Base-by-base conservation (phyloP, 2,888 invertebrate genomes). In the Melieria crassipennis region DNA sequence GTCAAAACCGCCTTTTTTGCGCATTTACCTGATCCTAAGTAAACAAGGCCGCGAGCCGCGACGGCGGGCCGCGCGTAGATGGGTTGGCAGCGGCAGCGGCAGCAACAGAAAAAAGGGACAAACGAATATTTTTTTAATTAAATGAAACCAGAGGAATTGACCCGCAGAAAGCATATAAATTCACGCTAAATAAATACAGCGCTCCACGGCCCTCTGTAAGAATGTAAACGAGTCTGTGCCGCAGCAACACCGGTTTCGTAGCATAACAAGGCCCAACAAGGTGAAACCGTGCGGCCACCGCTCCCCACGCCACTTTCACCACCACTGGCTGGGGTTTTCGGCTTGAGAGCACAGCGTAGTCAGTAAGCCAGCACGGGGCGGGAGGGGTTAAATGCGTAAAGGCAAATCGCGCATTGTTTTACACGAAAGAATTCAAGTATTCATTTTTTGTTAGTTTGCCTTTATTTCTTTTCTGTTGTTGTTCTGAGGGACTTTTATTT, bases 121-220 rank as follows among this genome's bases (percentile, higher is more conserved):
- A 73, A 75, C 74, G 75, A 75, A 75, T 72, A 70, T 79, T 79
- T 81, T 84, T 84, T 84, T 84, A 84, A 84, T 84, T 84, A 84
- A 84, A 84, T 84, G 84, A 84, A 84, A 82, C 84, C 85, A 76
- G 80, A 83, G 81, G 82, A 84, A 84, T 84, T 84, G 84, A 84
- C 84, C 84, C 83, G 81, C 83, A 76, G 72, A 76, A 78, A 78
- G 72, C 73, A 71, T 61, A 75, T 67, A 73, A 75, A 72, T 69
- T 75, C 77, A 78, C 77, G 77, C 75, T 72, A 79, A 80, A 80
- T 83, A 82, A 82, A 83, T 79, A 79, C 72, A 71, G 64, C 67
- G 69, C 30, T 30, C 30, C 30, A 30, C 30, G 30, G 30, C 30
- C 30, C 55, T 55, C 7, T 58, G 5, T 11, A 69, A 69, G 63